phyloP scores from a whole-genome alignment of 1,140 invertebrate species.

The Diachasmimorpha longicaudata region DNA sequence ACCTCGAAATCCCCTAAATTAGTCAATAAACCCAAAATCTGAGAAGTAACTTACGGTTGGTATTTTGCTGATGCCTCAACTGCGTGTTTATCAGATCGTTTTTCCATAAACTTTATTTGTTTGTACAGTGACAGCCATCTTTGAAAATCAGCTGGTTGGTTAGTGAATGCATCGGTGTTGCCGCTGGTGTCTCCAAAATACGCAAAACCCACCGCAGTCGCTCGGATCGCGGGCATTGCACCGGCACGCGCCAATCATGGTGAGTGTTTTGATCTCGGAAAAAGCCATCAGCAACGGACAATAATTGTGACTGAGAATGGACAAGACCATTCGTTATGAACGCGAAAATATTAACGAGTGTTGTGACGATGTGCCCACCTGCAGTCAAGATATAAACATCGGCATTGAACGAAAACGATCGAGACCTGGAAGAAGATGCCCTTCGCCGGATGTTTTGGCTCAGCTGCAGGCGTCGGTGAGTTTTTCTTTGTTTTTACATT shows the following conservation, averaged over 20 bases:
- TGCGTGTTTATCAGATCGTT: constrained; percentile 14
- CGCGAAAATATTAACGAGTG: not conserved
- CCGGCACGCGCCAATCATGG: too few relatives aligned
- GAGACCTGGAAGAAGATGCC: not conserved
- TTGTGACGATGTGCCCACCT: not conserved
- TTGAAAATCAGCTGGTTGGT: constrained; percentile 52
- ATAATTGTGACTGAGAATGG: not conserved
- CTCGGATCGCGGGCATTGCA: too few relatives aligned
- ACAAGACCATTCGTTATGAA: not conserved
- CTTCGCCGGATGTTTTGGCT: not conserved
- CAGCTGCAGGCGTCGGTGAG: not conserved
- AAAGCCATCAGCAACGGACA: too few relatives aligned
- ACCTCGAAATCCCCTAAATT: not conserved
- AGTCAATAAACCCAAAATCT: not conserved
- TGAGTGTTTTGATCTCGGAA: too few relatives aligned
- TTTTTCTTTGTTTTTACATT: not conserved
- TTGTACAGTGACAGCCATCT: constrained; percentile 55
- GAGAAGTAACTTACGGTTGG: not conserved
- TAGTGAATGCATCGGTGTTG: not conserved
- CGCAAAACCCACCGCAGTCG: not conserved
- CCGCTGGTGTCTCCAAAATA: not conserved
- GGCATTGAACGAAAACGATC: not conserved
- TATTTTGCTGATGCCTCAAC: not conserved
- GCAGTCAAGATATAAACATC: not conserved
- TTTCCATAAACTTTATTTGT: constrained; percentile 45